Evolutionary conservation across 2,113 vertebrate genomes (phyloP), one percentile per base, ranked within the genome.

Genomic region (Merops nubicus): DNA sequence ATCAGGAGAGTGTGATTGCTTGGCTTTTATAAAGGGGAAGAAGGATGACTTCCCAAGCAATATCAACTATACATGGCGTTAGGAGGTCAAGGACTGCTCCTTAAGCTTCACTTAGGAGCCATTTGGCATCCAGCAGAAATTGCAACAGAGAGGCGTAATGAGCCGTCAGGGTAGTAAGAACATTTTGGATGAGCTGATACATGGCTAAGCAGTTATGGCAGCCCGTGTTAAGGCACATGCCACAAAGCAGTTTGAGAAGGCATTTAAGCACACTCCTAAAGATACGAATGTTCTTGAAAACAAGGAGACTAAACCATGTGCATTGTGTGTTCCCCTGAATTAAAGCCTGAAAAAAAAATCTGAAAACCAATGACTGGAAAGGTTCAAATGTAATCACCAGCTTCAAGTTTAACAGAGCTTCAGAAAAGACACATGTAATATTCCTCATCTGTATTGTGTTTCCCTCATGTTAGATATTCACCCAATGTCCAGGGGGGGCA

Each of bases 191-290:
- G 95, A 96, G 83, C 62, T 93, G 68, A 73, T 91, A 64, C 57
- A 13, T 68, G 84, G 72, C 73, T 77, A 86, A 96, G 72, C 65
- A n/a, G 36, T 89, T 94, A 74, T 77, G 73, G 78, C 92, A 93
- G 75, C 79, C 85, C 0, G 5, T 2, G 1, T 90, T 84, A 75
- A 93, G 57, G 60, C 88, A 91, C 51, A 53, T 60, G 78, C 73
- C 91, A 89, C 76, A 92, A 91, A 95, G 76, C 86, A 70, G 43
- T 93, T 93, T 94, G 73, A 68, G 85, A 84, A 94, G 48, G 36
- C 80, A 72, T 95, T 92, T 86, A 93, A 85, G 56, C 80, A 64
- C 34, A 19, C 38, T 93, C 54, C 38, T 76, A 79, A 93, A 91
- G 68, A 60, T 90, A 72, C 84, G 43, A 31, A 19, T 81, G 21